Evolutionary conservation across 2,113 vertebrate genomes (phyloP).

Genomic region (Cricetomys ansorgei): DNA sequence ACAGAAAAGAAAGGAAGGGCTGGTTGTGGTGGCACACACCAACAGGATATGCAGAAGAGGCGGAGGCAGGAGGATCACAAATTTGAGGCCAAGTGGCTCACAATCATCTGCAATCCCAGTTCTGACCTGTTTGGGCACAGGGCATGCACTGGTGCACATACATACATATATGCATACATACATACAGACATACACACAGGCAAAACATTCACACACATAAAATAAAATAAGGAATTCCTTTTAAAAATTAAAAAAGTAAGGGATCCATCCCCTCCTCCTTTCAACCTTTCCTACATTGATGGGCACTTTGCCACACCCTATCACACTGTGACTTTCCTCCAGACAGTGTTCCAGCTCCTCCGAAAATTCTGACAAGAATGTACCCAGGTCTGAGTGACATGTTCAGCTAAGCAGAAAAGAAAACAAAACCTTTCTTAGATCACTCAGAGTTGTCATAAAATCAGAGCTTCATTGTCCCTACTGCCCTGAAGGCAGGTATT

Average conservation of each 20-base stretch:
- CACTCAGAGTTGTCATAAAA: not conserved
- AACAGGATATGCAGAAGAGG: not conserved
- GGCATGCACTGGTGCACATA: not conserved
- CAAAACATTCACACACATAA: not conserved
- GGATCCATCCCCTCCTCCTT: not conserved
- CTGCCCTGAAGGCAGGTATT: not conserved
- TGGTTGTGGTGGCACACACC: not conserved
- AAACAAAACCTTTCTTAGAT: not conserved
- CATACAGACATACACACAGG: not conserved
- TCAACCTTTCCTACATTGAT: not conserved
- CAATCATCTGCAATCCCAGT: not conserved
- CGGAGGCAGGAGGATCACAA: not conserved
- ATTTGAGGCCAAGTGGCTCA: not conserved
- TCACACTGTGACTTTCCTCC: not conserved
- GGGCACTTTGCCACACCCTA: not conserved
- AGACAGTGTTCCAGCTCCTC: not conserved
- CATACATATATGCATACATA: not conserved
- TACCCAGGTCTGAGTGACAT: not conserved
- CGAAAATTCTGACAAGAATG: not conserved
- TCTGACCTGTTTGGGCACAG: not conserved
- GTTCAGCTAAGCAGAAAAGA: conserved; percentile 3
- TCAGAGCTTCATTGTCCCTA: not conserved
- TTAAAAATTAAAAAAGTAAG: not conserved
- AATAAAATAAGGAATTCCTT: not conserved
- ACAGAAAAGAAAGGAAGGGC: not conserved